Conservation (phyloP, 1,140 invertebrate species). For the Cydia fagiglandana region DNA sequence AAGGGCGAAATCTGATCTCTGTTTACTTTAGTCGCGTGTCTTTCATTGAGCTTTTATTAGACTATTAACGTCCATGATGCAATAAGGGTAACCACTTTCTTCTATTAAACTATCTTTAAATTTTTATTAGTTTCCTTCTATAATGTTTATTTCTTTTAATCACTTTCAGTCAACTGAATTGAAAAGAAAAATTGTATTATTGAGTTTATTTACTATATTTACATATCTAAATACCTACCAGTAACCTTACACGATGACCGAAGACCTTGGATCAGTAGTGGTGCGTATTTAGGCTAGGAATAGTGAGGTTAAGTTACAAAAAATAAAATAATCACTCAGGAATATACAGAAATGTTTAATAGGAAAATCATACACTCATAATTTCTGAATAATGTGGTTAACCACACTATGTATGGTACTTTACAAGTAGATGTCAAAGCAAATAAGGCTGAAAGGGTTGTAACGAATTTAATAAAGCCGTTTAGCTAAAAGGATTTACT, state of each 20-base stretch:
- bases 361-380: no score
- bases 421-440: conserved; percentile 14
- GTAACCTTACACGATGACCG: no score
- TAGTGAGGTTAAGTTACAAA: no score
- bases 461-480: conserved; percentile 28
- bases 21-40: conserved; percentile 31
- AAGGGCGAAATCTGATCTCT: conserved; percentile 29
- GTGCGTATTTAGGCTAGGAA: no score
- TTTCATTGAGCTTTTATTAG: conserved; percentile 30
- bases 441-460: conserved; percentile 27
- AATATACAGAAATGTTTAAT: no score
- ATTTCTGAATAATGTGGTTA: background rate
- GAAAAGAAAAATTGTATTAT: no score
- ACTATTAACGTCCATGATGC: background rate
- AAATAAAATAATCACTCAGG: no score
- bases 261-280: no score
- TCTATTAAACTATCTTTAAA: background rate
- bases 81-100: background rate
- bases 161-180: no score
- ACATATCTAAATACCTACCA: no score
- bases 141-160: background rate
- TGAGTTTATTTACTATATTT: no score
- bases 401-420: background rate
- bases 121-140: background rate
- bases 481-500: conserved; percentile 26